A percentile compares a stretch with the other conserved stretches of the same genome.
These are phyloP conservation scores for Antheraea pernyi DNA, from an alignment of 1,140 invertebrate species.

Conservation along the genomic window DNA sequence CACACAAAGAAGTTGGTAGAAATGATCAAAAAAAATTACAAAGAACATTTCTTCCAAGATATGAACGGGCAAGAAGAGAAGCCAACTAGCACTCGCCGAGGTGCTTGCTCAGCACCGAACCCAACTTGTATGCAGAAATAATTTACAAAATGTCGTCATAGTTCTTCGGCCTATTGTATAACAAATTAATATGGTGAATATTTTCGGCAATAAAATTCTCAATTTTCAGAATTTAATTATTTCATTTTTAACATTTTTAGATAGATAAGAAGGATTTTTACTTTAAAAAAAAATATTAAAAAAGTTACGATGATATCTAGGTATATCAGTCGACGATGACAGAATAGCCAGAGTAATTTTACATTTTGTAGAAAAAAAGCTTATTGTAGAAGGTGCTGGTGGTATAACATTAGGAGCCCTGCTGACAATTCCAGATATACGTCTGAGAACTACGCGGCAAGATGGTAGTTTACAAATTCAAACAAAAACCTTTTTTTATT, in stretches of 20 bases:
- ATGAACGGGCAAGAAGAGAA: constrained; percentile 39
- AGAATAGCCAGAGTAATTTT: constrained; percentile 84
- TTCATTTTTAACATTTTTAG: too few relatives aligned
- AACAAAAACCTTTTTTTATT: too few relatives aligned
- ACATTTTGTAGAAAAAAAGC: constrained; percentile 84
- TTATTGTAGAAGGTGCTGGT: constrained; percentile 85
- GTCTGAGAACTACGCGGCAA: constrained; percentile 84
- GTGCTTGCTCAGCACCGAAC: constrained; percentile 63
- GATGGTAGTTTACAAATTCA: constrained; percentile 65
- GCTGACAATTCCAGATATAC: constrained; percentile 81
- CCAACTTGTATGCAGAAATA: constrained; percentile 69
- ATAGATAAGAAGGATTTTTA: too few relatives aligned
- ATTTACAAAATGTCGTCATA: neutral
- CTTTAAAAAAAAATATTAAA: too few relatives aligned
- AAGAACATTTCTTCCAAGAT: constrained; percentile 60
- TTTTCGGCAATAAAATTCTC: too few relatives aligned
- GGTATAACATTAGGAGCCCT: constrained; percentile 83
- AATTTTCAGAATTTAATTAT: too few relatives aligned
- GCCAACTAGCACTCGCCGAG: constrained; percentile 36
- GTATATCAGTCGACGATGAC: constrained; percentile 74
- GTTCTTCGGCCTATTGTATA: too few relatives aligned
- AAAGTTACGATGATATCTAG: constrained; percentile 14
- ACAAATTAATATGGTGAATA: too few relatives aligned
- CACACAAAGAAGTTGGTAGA: constrained; percentile 84
- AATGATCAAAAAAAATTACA: constrained; percentile 60